Percentiles rank a stretch among this genome's conserved stretches.
Evolutionary conservation across 2,113 vertebrate species (phyloP).

Genomic region (Orcinus orca): DNA sequence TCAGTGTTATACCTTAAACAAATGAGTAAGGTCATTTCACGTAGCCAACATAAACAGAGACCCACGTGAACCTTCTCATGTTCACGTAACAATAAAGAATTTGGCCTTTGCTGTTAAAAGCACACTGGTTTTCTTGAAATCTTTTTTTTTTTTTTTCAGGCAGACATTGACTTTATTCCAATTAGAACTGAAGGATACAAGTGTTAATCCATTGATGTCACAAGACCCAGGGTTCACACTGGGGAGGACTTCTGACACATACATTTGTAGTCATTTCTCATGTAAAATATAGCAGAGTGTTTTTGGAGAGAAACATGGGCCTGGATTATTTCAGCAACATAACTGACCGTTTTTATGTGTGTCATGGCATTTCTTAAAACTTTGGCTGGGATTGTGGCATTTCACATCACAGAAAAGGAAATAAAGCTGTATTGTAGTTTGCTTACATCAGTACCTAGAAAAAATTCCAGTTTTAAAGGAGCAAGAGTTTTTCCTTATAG

Average conservation of each 20-base stretch:
- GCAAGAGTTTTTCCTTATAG: conserved; percentile 59
- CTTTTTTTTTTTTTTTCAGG: conserved; percentile 3
- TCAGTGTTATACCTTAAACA: conserved; percentile 37
- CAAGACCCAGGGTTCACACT: conserved; percentile 54
- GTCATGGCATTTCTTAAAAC: conserved; percentile 75
- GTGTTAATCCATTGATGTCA: conserved; percentile 74
- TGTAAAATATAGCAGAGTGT: conserved; percentile 69
- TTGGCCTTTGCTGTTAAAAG: conserved; percentile 57
- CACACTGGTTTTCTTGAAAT: conserved; percentile 29
- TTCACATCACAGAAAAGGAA: conserved; percentile 75
- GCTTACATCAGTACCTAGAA: conserved; percentile 65
- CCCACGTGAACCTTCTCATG: conserved; percentile 1
- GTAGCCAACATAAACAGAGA: conserved; percentile 18
- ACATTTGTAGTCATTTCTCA: conserved; percentile 74
- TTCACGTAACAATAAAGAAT: conserved; percentile 52
- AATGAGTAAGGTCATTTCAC: background rate
- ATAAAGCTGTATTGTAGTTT: conserved; percentile 75
- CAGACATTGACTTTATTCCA: conserved; percentile 72
- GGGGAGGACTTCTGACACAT: conserved; percentile 70
- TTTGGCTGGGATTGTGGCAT: conserved; percentile 66
- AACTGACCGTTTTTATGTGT: conserved; percentile 77
- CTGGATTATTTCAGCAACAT: conserved; percentile 66
- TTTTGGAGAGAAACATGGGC: conserved; percentile 65
- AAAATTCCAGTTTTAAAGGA: conserved; percentile 67
- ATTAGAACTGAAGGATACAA: conserved; percentile 77